A percentile compares a stretch with the other conserved stretches of the same genome.
Evolutionary conservation across 2,797 vertebrate genomes (phyloP).

Genomic region (Chaenodraco wilsoni): DNA sequence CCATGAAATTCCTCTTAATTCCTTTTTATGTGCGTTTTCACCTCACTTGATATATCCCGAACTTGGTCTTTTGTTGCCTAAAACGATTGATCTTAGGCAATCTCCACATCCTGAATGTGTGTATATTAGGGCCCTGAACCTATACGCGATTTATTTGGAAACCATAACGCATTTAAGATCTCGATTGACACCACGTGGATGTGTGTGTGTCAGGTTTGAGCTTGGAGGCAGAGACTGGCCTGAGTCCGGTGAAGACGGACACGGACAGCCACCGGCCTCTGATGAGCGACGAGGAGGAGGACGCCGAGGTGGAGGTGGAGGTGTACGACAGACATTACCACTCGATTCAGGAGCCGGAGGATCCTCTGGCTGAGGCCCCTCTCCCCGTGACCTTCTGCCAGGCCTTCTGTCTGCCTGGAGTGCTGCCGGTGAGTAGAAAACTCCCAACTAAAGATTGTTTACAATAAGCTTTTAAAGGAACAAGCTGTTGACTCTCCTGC

Average conservation of each 20-base stretch:
- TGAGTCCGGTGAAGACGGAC: conserved; percentile 78
- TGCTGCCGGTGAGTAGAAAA: conserved; percentile 86
- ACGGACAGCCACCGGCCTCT: conserved; percentile 90
- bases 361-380: conserved; percentile 57
- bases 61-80: neutral
- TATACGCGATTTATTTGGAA: no score
- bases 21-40: neutral
- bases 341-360: conserved; percentile 80
- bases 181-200: no score
- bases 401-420: conserved; percentile 95
- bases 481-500: neutral
- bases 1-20: neutral
- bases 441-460: neutral
- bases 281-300: conserved; percentile 87
- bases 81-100: neutral
- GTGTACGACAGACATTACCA: conserved; percentile 73
- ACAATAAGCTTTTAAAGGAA: neutral
- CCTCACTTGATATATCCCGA: neutral
- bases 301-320: conserved; percentile 67
- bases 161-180: no score
- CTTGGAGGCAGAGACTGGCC: conserved; percentile 80
- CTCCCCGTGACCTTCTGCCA: conserved; percentile 89
- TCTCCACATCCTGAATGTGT: neutral
- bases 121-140: neutral
- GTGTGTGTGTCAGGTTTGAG: conserved; percentile 81